A percentile compares a stretch with the other conserved stretches of the same genome.
phyloP scores from a whole-genome alignment of 1,140 invertebrate species.

The Helicoverpa zea region DNA sequence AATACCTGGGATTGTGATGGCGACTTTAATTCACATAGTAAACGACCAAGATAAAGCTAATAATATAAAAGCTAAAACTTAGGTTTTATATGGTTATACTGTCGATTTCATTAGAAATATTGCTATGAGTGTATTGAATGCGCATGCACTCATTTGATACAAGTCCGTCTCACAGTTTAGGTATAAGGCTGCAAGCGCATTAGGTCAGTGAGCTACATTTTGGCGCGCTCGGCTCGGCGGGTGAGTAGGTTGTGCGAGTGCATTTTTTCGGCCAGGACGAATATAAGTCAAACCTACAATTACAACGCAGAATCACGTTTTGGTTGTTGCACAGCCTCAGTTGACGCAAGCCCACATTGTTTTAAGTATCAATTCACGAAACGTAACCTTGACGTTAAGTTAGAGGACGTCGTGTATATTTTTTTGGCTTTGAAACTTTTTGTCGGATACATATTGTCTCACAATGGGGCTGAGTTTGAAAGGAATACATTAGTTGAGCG shows the following conservation, averaged over 20 bases:
- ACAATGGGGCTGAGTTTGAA: conserved; percentile 77
- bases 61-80: background rate
- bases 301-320: conserved; percentile 63
- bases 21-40: conserved; percentile 12
- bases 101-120: conserved; percentile 36
- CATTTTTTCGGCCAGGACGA: conserved; percentile 54
- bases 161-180: conserved; percentile 10
- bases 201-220: conserved; percentile 36
- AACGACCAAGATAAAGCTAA: background rate
- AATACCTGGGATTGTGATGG: conserved; percentile 5
- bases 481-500: conserved; percentile 75
- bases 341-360: conserved; percentile 65
- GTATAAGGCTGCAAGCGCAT: conserved; percentile 24
- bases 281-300: conserved; percentile 67
- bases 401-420: conserved; percentile 70
- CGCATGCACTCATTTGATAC: background rate
- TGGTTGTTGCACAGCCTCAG: conserved; percentile 49
- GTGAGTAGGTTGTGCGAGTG: conserved; percentile 7
- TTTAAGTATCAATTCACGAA: conserved; percentile 69
- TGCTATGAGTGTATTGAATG: conserved; percentile 5
- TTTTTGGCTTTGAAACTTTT: conserved; percentile 75
- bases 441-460: conserved; percentile 77
- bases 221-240: conserved; percentile 1
- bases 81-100: background rate
- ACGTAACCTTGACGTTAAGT: conserved; percentile 69